phyloP scores from a whole-genome alignment of 1,140 invertebrate species.

The Bradysia coprophila region DNA sequence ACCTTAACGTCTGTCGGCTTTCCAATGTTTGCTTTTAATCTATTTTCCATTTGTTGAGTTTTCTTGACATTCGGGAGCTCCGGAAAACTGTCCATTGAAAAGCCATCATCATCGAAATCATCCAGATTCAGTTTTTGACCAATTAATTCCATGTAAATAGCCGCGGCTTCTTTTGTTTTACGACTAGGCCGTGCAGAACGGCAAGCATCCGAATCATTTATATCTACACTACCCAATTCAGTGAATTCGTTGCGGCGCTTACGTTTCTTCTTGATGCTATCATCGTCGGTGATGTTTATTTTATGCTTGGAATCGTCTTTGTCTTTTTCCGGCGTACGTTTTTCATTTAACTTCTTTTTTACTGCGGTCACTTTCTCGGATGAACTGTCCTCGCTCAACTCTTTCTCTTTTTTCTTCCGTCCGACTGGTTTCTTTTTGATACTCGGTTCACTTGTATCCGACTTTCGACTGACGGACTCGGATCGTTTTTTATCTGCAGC shows the following conservation, averaged over 20 bases:
- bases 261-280: background rate
- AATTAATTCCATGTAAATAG: slow-evolving; percentile 55
- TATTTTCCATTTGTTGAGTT: slow-evolving; percentile 38
- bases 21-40: slow-evolving; percentile 31
- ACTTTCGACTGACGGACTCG: background rate
- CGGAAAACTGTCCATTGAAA: slow-evolving; percentile 43
- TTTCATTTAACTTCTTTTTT: no score
- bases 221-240: slow-evolving; percentile 5
- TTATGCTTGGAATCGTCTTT: slow-evolving; percentile 20
- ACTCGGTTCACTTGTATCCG: background rate
- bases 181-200: slow-evolving; percentile 33
- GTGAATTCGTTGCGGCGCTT: slow-evolving; percentile 1
- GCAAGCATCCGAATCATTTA: slow-evolving; percentile 9
- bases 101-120: slow-evolving; percentile 35
- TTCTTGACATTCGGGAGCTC: slow-evolving; percentile 41
- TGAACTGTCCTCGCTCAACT: no score
- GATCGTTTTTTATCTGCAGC: no score
- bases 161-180: slow-evolving; percentile 56
- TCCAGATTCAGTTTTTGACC: slow-evolving; percentile 42
- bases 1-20: slow-evolving; percentile 2
- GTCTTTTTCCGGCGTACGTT: slow-evolving; percentile 15
- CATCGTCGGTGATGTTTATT: slow-evolving; percentile 2
- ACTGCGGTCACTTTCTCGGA: no score
- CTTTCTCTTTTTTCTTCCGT: no score
- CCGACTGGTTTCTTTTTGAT: background rate